Evolutionary conservation across 1,140 invertebrate species (phyloP).

Genomic region (Liolophura sinensis): DNA sequence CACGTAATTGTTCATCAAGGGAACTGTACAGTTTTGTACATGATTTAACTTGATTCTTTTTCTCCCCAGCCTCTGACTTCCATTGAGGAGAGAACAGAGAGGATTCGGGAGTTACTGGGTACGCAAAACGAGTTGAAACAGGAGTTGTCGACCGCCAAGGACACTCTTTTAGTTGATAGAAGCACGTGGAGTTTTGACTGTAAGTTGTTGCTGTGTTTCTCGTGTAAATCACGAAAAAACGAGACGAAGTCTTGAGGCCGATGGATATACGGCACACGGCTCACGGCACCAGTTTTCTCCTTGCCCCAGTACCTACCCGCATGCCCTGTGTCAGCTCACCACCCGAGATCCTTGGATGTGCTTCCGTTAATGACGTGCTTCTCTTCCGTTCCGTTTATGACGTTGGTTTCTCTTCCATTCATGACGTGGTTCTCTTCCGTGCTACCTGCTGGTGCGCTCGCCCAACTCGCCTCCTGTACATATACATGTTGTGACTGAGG

Average conservation of each 20-base stretch:
- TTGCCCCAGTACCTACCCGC: slow-evolving; percentile 4
- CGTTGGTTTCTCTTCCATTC: neutral
- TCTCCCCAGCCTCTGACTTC: neutral
- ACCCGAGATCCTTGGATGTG: neutral
- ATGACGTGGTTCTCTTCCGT: too few species aligned
- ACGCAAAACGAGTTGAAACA: slow-evolving; percentile 64
- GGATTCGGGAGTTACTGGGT: slow-evolving; percentile 62
- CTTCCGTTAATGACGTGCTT: neutral
- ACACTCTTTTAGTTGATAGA: slow-evolving; percentile 63
- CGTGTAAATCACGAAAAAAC: slow-evolving; percentile 34
- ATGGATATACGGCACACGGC: neutral
- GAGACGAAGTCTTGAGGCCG: slow-evolving; percentile 37
- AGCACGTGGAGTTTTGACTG: slow-evolving; percentile 67
- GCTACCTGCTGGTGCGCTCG: too few species aligned
- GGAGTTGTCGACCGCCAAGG: slow-evolving; percentile 59
- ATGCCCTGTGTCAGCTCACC: neutral
- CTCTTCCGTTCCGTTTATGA: neutral
- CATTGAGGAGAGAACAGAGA: slow-evolving; percentile 33
- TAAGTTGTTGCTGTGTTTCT: slow-evolving; percentile 59
- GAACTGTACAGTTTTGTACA: neutral
- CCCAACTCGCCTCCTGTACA: too few species aligned
- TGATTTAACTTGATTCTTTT: neutral
- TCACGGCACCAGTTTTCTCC: neutral
- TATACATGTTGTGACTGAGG: too few species aligned
- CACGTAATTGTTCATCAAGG: slow-evolving; percentile 1